Evolutionary conservation across 2,797 vertebrate genomes (phyloP), one percentile per base, ranked within the genome.

Genomic region (Botia kubotai): DNA sequence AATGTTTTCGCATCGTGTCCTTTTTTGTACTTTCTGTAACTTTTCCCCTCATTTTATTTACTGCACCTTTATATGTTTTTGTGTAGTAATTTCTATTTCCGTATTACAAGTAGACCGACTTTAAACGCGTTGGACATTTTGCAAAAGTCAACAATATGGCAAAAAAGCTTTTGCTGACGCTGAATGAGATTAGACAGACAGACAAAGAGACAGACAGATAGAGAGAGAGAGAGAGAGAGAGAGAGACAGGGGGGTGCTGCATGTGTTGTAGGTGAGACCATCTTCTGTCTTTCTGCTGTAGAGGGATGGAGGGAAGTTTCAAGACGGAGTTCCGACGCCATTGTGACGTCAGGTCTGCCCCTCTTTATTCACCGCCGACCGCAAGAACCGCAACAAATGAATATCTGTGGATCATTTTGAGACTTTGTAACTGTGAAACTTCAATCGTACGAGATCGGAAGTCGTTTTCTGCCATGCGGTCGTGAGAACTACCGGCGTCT

Each of bases 281-380:
- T 69, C 69, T 75, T 67, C 36, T 16, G 36, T 68, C 65, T 19
- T 39, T 52, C 68, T 66, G 36, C 60, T 68, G 46, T 12, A 13
- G 21, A 55, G 67, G 33, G 79, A 75, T 75, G 65, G 75, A 87
- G 81, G 83, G 76, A 86, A 87, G 80, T 82, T 85, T 74, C 60
- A 72, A 73, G 29, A 58, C 72, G 26, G 68, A 76, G 72, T 79
- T 68, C 57, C 73, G 84, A 81, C 85, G 85, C 87, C 87, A 86
- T 86, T 84, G 81, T 78, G 85, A 83, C 82, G 65, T 79, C 79
- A 75, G 69, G 46, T 16, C 85, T 50, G 77, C 70, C 63, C 83
- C 82, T 81, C 75, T 83, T 73, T 65, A 52, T 83, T 79, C 75
- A 57, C 73, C 73, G 73, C 43, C 82, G 79, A 80, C 77, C 80